A percentile compares a stretch with the other conserved stretches of the same genome.
phyloP scores from a whole-genome alignment of 2,797 vertebrate genomes.

The Myripristis murdjan region DNA sequence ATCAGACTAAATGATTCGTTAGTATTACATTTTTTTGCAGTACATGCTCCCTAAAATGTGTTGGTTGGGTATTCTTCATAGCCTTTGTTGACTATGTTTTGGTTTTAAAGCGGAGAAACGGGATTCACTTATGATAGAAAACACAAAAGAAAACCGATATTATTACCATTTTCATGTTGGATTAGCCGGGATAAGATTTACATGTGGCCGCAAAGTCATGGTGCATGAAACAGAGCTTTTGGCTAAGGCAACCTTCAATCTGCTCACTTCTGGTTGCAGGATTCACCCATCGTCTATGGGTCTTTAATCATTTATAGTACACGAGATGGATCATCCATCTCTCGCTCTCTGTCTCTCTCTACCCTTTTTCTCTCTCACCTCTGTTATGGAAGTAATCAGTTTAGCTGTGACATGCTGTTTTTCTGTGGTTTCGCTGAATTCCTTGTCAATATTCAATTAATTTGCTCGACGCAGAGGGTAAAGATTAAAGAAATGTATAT shows the following conservation, averaged over 20 bases:
- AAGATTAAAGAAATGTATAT: conserved; percentile 87
- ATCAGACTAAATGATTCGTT: too few species aligned
- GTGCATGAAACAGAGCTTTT: conserved; percentile 33
- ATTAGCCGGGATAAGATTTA: conserved; percentile 49
- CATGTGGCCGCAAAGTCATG: conserved; percentile 48
- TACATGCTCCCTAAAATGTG: too few species aligned
- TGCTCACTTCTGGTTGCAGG: conserved; percentile 57
- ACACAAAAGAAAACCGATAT: conserved; percentile 45
- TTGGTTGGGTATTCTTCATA: too few species aligned
- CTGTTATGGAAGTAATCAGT: conserved; percentile 83
- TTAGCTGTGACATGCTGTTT: conserved; percentile 86
- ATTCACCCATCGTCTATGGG: conserved; percentile 63
- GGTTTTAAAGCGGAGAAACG: conserved; percentile 53
- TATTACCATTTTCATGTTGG: conserved; percentile 48
- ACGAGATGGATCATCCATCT: conserved; percentile 73
- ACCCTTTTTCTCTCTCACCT: conserved; percentile 55
- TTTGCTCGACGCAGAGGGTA: conserved; percentile 83
- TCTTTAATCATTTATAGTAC: conserved; percentile 80
- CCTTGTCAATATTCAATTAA: conserved; percentile 88
- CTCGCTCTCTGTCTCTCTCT: conserved; percentile 58
- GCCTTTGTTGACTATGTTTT: conserved; percentile 52
- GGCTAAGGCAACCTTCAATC: conserved; percentile 47
- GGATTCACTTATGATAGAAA: conserved; percentile 53
- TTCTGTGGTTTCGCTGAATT: conserved; percentile 82
- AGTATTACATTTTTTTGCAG: too few species aligned